Evolutionary conservation across 2,888 invertebrate species (phyloP), one percentile per base, ranked within the genome.

Genomic region (Agriopis leucophaearia): DNA sequence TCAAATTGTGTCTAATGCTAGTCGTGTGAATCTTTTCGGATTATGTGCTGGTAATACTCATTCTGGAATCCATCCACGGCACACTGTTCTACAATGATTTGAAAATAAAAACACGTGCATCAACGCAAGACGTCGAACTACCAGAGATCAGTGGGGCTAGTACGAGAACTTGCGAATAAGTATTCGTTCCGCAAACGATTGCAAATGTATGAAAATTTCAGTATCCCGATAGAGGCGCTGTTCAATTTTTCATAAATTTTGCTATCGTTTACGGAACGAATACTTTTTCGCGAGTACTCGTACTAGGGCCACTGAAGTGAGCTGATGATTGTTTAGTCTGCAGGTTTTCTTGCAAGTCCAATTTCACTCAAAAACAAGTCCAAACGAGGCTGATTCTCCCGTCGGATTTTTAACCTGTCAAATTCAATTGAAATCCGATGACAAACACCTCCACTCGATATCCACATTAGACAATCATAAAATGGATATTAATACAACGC

Each of bases 1-100:
- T 67, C 66, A 18, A 62, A 67, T 12, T 57, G 58, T 8, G 65
- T 65, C 65, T 48, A 65, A 5, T 51, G 42, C 8, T 8, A 12
- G 16, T 45, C 18, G 8, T 61, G 15, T 10, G 35, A 54, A 15
- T 36, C 35, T 8, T 35, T n/a, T 2, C 9, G 16, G 5, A 52
- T 35, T 13, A 16, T 60, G 44, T 16, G 1, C 36, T 58, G 15
- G 47, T 47, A 47, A 42, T 42, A 55, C n/a, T 59, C 59, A 4
- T 59, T 50, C 0, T 4, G 8, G 13, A 59, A 18, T 13, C n/a
- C 27, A 40, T 36, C 38, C 59, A 59, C 50, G 48, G n/a, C 27
- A 15, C 42, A 55, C 15, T 59, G 18, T 50, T 13, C 40, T 16
- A 48, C 15, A 59, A 59, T 38, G 12, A 38, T 40, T n/a, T 60